Evolutionary conservation across 2,113 vertebrate genomes (phyloP).

Genomic region (Collichthys lucidus): DNA sequence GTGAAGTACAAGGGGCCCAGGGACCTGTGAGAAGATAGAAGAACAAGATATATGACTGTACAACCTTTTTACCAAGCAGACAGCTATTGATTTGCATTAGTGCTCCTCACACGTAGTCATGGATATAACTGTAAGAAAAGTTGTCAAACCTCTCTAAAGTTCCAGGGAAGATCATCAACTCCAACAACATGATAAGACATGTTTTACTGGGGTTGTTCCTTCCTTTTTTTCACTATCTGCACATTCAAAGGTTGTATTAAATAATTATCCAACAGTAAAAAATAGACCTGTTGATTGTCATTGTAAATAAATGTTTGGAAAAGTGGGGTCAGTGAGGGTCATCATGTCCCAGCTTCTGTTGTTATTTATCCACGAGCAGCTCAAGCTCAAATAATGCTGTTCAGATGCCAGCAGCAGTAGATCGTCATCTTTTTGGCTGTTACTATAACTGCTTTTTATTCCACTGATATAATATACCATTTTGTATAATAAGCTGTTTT

Average conservation of each 20-base stretch:
- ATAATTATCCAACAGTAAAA: not conserved
- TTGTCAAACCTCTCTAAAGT: not conserved
- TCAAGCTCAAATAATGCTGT: not conserved
- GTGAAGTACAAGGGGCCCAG: slow-evolving; percentile 94
- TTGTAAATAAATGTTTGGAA: not conserved
- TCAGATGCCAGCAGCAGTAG: not conserved
- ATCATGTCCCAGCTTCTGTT: too few species aligned
- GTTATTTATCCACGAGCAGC: not conserved
- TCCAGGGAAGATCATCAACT: not conserved
- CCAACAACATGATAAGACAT: not conserved
- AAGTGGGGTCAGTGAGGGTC: not conserved
- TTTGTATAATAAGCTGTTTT: not conserved
- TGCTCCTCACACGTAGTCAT: not conserved
- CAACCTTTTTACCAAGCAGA: not conserved
- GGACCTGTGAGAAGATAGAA: slow-evolving; percentile 79
- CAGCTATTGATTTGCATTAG: not conserved
- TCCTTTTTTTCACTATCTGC: not conserved
- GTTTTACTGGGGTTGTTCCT: not conserved
- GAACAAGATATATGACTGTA: not conserved
- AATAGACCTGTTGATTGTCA: not conserved
- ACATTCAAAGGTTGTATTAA: not conserved
- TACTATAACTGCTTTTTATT: too few species aligned
- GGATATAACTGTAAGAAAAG: not conserved
- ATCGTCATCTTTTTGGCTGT: too few species aligned
- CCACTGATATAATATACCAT: too few species aligned